Percentiles rank a stretch among this genome's conserved stretches.
phyloP scores from a whole-genome alignment of 2,888 invertebrate genomes.

The Eupithecia exiguata region DNA sequence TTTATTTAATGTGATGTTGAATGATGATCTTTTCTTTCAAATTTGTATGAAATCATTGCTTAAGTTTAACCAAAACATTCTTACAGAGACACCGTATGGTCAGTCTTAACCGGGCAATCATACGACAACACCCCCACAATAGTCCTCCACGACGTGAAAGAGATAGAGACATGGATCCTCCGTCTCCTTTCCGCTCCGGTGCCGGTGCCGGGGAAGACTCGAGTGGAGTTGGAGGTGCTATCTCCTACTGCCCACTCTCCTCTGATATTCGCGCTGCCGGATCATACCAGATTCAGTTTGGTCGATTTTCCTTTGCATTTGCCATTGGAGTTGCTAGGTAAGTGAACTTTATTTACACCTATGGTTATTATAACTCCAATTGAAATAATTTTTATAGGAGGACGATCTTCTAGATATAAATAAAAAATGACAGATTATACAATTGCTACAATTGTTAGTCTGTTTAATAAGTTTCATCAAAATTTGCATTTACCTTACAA shows the following conservation, averaged over 20 bases:
- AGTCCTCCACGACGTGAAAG: constrained; percentile 97
- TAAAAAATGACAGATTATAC: no score
- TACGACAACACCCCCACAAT: constrained; percentile 92
- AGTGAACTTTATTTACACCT: constrained; percentile 39
- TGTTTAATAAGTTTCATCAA: background rate
- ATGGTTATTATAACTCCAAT: background rate
- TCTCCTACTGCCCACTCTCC: constrained; percentile 93
- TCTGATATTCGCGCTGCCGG: constrained; percentile 96
- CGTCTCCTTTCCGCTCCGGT: constrained; percentile 98
- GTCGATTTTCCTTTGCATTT: constrained; percentile 99
- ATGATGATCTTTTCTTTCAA: no score
- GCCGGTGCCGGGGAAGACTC: constrained; percentile 98
- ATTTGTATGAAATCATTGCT: background rate
- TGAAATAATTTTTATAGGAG: background rate
- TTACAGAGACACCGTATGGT: constrained; percentile 97
- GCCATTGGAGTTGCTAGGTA: constrained; percentile 96
- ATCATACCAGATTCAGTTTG: constrained; percentile 97
- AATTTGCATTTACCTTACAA: background rate
- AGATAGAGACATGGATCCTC: constrained; percentile 99
- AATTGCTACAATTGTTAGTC: background rate
- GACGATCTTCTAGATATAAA: no score
- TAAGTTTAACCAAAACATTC: background rate
- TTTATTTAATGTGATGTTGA: no score
- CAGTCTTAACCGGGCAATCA: constrained; percentile 93
- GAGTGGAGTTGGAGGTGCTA: constrained; percentile 91